A percentile compares a stretch with the other conserved stretches of the same genome.
Conservation (phyloP, 2,888 invertebrate genomes). For the Tetragonisca angustula region DNA sequence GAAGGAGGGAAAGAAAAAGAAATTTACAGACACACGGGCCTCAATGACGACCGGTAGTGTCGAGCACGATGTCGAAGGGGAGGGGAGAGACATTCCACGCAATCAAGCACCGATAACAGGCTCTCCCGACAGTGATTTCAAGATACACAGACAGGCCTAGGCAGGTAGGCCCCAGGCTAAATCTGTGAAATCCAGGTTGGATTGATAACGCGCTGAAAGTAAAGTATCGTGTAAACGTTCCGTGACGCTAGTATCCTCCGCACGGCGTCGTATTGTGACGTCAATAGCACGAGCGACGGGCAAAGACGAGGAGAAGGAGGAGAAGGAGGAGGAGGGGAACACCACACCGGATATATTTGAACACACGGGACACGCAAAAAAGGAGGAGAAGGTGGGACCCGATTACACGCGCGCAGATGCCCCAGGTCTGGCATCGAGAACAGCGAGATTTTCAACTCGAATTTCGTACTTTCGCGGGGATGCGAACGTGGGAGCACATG, state of each 20-base stretch:
- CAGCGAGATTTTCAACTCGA: neutral
- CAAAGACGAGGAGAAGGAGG: slow-evolving; percentile 18
- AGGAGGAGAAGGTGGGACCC: neutral
- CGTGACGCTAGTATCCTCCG: slow-evolving; percentile 47
- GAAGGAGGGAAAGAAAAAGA: neutral
- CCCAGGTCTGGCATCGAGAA: neutral
- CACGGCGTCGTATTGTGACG: slow-evolving; percentile 53
- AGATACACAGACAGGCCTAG: slow-evolving; percentile 53
- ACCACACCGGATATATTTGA: neutral
- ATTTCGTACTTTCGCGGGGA: slow-evolving; percentile 14
- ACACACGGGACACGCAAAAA: too few species aligned
- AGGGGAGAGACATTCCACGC: slow-evolving; percentile 18
- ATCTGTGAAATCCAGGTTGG: slow-evolving; percentile 36
- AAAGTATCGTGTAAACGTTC: slow-evolving; percentile 70
- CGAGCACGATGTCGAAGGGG: neutral
- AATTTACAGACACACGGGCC: neutral
- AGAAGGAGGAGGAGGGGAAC: slow-evolving; percentile 25
- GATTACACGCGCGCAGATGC: neutral
- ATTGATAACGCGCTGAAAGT: slow-evolving; percentile 69
- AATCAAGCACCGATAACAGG: slow-evolving; percentile 46
- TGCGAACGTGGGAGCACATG: neutral
- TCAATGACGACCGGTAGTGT: slow-evolving; percentile 7
- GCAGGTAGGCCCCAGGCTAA: neutral
- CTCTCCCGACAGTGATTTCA: slow-evolving; percentile 61
- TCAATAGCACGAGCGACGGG: slow-evolving; percentile 48